Percentiles rank a stretch among this genome's conserved stretches.
Evolutionary conservation across 2,888 invertebrate genomes (phyloP).

Genomic region (Allacma fusca): DNA sequence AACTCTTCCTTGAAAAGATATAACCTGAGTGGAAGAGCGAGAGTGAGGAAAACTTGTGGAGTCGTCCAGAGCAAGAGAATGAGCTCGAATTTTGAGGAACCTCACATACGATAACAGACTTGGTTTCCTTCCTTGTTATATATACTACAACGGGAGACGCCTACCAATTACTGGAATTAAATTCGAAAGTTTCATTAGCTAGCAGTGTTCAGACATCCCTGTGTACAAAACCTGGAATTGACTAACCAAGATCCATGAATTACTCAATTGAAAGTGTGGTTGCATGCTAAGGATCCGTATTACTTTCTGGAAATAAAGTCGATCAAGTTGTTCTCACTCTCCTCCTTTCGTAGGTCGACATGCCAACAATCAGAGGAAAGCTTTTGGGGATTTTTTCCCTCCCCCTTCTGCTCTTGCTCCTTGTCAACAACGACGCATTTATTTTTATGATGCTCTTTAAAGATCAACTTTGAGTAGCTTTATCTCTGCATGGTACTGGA

Average conservation of each 20-base stretch:
- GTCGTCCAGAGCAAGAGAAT: no score
- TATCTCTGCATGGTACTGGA: not conserved
- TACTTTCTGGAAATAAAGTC: not conserved
- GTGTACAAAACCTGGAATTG: not conserved
- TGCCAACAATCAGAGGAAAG: not conserved
- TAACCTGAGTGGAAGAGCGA: no score
- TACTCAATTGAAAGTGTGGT: conserved; percentile 41
- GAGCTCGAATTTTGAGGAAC: no score
- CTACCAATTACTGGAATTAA: conserved; percentile 45
- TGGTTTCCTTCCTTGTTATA: not conserved
- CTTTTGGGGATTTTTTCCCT: not conserved
- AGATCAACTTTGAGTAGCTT: conserved; percentile 1
- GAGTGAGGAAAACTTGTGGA: no score
- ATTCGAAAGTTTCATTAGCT: conserved; percentile 33
- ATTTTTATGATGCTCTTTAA: conserved; percentile 16
- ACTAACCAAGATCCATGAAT: conserved; percentile 24
- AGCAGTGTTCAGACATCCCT: not conserved
- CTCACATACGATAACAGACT: no score
- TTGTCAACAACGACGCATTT: not conserved
- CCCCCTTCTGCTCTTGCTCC: not conserved
- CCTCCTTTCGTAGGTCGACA: not conserved
- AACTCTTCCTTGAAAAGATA: no score
- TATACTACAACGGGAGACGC: conserved; percentile 22
- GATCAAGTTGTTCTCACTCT: conserved; percentile 36
- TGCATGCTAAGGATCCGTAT: conserved; percentile 38